These are phyloP conservation scores for Stenoptilia bipunctidactyla DNA, from an alignment of 2,888 invertebrate species.

Conservation along the genomic window DNA sequence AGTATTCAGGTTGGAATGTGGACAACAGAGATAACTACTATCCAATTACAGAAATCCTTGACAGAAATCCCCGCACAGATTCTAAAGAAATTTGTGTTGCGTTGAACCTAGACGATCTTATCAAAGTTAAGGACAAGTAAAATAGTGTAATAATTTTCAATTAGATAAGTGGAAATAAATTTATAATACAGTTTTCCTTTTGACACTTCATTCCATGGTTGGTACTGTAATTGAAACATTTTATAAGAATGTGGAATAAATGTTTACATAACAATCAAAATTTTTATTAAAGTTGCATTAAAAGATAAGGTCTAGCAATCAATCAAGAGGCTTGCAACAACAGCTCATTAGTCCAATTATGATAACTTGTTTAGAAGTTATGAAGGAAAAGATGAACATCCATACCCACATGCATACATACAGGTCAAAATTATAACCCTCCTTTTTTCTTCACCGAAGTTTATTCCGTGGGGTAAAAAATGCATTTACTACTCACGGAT, in stretches of 20 bases:
- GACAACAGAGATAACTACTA: constrained; percentile 72
- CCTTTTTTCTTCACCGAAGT: no score
- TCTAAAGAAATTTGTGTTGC: constrained; percentile 70
- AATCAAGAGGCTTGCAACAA: no score
- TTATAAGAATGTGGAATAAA: constrained; percentile 59
- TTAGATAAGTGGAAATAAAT: constrained; percentile 60
- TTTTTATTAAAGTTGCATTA: no score
- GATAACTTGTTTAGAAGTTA: no score
- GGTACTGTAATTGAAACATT: constrained; percentile 55
- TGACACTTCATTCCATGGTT: constrained; percentile 65
- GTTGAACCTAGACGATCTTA: constrained; percentile 65
- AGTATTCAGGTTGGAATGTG: constrained; percentile 74
- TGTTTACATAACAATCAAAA: background rate
- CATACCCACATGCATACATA: no score
- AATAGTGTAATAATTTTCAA: constrained; percentile 42
- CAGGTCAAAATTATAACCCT: no score
- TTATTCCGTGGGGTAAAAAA: no score
- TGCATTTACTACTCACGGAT: no score
- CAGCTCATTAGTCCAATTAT: no score
- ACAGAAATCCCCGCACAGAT: constrained; percentile 62
- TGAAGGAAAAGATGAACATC: no score
- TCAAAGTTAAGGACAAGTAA: constrained; percentile 69
- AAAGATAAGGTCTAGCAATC: no score
- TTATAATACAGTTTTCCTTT: constrained; percentile 43
- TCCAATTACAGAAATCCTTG: constrained; percentile 68